Conservation (phyloP, 2,888 invertebrate genomes). For the Cyaniris semiargus region DNA sequence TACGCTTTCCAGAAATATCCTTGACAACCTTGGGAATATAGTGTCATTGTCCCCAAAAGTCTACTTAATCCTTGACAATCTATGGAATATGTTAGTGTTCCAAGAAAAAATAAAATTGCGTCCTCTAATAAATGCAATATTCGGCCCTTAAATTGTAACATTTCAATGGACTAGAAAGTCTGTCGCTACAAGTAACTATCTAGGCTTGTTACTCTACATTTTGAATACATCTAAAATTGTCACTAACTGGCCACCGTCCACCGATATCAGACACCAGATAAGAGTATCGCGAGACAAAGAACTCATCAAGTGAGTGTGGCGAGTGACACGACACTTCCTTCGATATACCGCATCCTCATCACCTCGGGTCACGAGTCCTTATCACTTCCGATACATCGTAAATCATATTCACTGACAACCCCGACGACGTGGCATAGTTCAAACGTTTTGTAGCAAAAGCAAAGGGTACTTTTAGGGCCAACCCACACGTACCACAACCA, state of each 20-base stretch:
- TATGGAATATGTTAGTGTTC: too few relatives aligned
- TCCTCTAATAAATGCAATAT: too few relatives aligned
- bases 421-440: not conserved
- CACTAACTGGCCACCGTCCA: not conserved
- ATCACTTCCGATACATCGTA: constrained; percentile 62
- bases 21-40: not conserved
- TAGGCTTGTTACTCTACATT: not conserved
- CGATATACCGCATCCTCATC: constrained; percentile 67
- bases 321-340: constrained; percentile 77
- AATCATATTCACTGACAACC: constrained; percentile 32
- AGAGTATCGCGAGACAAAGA: constrained; percentile 75
- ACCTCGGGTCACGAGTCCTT: constrained; percentile 74
- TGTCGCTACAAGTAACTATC: too few relatives aligned
- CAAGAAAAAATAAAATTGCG: too few relatives aligned
- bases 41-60: too few relatives aligned
- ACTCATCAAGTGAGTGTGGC: constrained; percentile 68
- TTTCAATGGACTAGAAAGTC: too few relatives aligned
- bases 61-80: too few relatives aligned
- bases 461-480: not conserved
- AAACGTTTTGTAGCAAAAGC: not conserved
- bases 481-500: too few relatives aligned
- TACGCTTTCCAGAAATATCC: not conserved
- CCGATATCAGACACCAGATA: constrained; percentile 51
- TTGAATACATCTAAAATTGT: not conserved
- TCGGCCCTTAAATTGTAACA: too few relatives aligned